phyloP scores from a whole-genome alignment of 2,797 vertebrate genomes.

The Taenioides sp. region DNA sequence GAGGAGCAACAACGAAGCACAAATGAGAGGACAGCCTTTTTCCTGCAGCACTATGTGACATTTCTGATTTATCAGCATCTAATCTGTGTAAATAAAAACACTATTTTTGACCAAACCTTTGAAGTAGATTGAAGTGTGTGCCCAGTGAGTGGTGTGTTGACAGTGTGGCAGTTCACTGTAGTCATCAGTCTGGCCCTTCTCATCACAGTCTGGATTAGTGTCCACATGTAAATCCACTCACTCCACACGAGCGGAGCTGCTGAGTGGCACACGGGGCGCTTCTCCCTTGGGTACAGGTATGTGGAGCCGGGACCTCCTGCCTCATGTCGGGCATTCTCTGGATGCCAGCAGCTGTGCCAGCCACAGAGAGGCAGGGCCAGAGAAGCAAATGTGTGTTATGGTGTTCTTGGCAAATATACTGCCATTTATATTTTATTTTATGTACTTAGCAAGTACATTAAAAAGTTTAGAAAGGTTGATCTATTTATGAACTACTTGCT shows the following conservation, averaged over 20 bases:
- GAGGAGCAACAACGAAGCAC: too few relatives aligned
- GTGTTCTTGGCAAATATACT: not conserved
- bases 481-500: not conserved
- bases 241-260: constrained; percentile 69
- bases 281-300: constrained; percentile 70
- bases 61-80: not conserved
- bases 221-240: constrained; percentile 75
- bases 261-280: constrained; percentile 71
- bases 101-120: constrained; percentile 54
- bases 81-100: constrained; percentile 1
- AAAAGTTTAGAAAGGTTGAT: not conserved
- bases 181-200: constrained; percentile 68
- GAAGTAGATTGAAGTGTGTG: constrained; percentile 35
- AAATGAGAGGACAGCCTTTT: too few relatives aligned
- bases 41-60: not conserved
- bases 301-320: constrained; percentile 58
- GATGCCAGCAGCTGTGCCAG: constrained; percentile 73
- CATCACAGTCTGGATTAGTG: constrained; percentile 77
- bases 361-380: constrained; percentile 52
- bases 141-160: constrained; percentile 26
- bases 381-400: constrained; percentile 19
- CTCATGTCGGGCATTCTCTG: constrained; percentile 72
- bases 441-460: not conserved
- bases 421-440: not conserved
- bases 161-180: constrained; percentile 61